Evolutionary conservation across 2,113 vertebrate genomes (phyloP).

Genomic region (Oxyura jamaicensis): DNA sequence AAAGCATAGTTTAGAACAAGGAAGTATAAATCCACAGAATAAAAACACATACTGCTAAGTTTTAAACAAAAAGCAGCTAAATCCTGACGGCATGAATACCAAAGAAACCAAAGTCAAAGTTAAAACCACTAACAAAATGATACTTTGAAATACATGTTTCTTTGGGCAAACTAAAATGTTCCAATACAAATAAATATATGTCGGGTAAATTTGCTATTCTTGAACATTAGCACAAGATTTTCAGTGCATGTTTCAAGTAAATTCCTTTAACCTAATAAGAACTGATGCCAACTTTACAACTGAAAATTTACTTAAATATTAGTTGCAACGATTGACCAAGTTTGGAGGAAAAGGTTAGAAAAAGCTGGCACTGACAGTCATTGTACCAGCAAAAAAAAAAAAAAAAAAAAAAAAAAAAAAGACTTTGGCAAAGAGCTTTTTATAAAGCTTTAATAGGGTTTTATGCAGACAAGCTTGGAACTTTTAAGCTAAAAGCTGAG

Average conservation of each 20-base stretch:
- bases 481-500: background rate
- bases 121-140: background rate
- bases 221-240: background rate
- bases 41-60: slow-evolving; percentile 56
- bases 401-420: background rate
- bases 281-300: background rate
- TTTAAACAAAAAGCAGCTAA: slow-evolving; percentile 48
- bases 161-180: background rate
- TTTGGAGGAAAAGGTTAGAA: background rate
- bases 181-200: background rate
- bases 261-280: background rate
- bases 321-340: background rate
- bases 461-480: background rate
- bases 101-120: slow-evolving; percentile 25
- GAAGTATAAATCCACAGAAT: slow-evolving; percentile 57
- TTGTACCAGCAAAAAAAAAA: background rate
- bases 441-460: background rate
- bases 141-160: background rate
- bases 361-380: background rate
- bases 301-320: background rate
- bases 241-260: background rate
- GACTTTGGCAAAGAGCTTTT: background rate
- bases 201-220: background rate
- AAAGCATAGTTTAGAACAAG: slow-evolving; percentile 75
- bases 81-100: background rate